These are phyloP conservation scores for Tenebrosternarchus preto DNA, from an alignment of 2,113 vertebrate genomes.

Conservation along the genomic window DNA sequence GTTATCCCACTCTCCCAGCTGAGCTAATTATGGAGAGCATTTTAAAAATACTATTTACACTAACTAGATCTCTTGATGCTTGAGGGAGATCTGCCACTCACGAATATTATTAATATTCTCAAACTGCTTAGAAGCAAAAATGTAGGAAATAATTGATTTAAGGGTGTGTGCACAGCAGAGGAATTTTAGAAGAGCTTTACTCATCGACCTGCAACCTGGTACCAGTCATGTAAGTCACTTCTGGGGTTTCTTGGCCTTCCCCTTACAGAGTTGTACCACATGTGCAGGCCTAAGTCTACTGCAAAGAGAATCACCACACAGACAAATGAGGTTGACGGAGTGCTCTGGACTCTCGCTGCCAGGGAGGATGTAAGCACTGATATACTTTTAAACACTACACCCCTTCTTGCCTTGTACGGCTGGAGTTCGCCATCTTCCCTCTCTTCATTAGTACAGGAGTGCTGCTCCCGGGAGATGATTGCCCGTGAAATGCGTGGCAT, in stretches of 20 bases:
- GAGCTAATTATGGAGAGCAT: slow-evolving; percentile 53
- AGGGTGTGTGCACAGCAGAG: not conserved
- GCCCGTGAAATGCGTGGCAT: too few species aligned
- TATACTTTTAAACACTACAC: too few species aligned
- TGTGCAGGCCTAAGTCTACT: not conserved
- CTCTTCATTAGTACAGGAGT: too few species aligned
- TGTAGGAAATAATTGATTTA: not conserved
- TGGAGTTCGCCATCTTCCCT: too few species aligned
- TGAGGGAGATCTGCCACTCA: slow-evolving; percentile 37
- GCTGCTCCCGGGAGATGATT: too few species aligned
- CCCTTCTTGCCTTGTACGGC: too few species aligned
- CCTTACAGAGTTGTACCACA: not conserved
- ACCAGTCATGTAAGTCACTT: slow-evolving; percentile 6
- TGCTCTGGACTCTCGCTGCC: not conserved
- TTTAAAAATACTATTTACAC: slow-evolving; percentile 52
- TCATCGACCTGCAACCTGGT: not conserved
- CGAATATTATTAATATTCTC: slow-evolving; percentile 35
- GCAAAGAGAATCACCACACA: not conserved
- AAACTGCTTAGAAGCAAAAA: slow-evolving; percentile 17
- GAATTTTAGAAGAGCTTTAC: slow-evolving; percentile 5
- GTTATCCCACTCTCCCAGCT: slow-evolving; percentile 35
- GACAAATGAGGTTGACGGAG: not conserved
- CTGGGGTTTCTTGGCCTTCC: not conserved
- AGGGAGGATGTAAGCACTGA: too few species aligned
- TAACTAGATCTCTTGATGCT: slow-evolving; percentile 39